These are phyloP conservation scores for Xiphophorus couchianus DNA, from an alignment of 2,113 vertebrate species.

Conservation along the genomic window DNA sequence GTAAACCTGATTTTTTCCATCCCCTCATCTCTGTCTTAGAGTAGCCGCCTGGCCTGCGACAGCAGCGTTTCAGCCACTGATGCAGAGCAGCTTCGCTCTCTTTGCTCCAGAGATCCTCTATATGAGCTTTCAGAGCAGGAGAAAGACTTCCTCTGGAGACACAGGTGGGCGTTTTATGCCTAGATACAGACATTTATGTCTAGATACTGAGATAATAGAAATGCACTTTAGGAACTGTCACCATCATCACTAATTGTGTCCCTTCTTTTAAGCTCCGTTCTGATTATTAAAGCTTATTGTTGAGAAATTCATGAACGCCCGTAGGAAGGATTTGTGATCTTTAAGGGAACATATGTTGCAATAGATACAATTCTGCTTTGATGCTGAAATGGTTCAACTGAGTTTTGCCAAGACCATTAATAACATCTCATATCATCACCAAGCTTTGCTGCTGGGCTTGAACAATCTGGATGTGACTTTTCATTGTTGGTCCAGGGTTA, in stretches of 20 bases:
- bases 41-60: conserved; percentile 80
- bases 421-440: background rate
- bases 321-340: background rate
- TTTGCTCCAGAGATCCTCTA: conserved; percentile 80
- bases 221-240: background rate
- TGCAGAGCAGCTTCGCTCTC: conserved; percentile 76
- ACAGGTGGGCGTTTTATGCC: conserved; percentile 44
- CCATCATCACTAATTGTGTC: background rate
- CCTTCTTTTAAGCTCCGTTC: background rate
- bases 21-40: conserved; percentile 50
- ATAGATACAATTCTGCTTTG: background rate
- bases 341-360: background rate
- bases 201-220: background rate
- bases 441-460: background rate
- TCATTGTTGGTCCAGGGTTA: background rate
- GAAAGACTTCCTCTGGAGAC: conserved; percentile 86
- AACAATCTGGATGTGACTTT: background rate
- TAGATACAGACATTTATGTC: background rate
- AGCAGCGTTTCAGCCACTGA: conserved; percentile 77
- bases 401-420: background rate
- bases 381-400: background rate
- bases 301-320: background rate
- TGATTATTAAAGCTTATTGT: background rate
- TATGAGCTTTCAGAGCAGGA: conserved; percentile 85
- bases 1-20: background rate